These are phyloP conservation scores for Noctua pronuba DNA, from an alignment of 2,888 invertebrate species.

Conservation along the genomic window DNA sequence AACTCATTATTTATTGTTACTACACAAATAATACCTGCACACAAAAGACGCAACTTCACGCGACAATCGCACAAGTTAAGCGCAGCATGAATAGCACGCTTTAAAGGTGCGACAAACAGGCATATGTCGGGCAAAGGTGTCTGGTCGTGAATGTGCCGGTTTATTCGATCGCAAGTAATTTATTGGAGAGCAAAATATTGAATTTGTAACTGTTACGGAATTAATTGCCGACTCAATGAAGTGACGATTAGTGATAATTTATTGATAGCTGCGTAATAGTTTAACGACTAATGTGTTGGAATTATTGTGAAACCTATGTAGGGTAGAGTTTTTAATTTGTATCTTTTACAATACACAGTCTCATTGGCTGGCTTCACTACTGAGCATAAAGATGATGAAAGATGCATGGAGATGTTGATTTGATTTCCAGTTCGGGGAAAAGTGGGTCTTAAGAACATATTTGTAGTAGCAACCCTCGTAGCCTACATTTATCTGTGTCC, in stretches of 20 bases:
- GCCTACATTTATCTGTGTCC: no score
- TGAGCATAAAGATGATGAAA: no score
- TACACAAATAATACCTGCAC: conserved; percentile 48
- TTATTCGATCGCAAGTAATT: conserved; percentile 54
- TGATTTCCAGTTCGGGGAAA: no score
- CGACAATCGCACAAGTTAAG: conserved; percentile 47
- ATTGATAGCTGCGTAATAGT: conserved; percentile 33
- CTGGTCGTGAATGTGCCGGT: conserved; percentile 39
- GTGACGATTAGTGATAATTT: conserved; percentile 59
- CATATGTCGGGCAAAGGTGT: conserved; percentile 59
- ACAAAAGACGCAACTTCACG: conserved; percentile 53
- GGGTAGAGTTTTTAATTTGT: neutral
- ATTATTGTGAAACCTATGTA: neutral
- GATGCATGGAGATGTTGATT: no score
- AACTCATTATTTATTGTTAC: conserved; percentile 55
- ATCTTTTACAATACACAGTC: neutral
- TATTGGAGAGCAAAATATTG: conserved; percentile 56
- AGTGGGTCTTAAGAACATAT: no score
- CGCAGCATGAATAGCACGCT: conserved; percentile 60
- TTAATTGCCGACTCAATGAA: conserved; percentile 57
- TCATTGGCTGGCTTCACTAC: no score
- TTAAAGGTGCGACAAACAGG: conserved; percentile 38
- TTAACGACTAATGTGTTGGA: neutral
- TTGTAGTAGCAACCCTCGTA: no score
- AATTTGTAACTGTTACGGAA: conserved; percentile 46